These are phyloP conservation scores for Furcifer pardalis DNA, from an alignment of 2,797 vertebrate genomes.

Conservation along the genomic window DNA sequence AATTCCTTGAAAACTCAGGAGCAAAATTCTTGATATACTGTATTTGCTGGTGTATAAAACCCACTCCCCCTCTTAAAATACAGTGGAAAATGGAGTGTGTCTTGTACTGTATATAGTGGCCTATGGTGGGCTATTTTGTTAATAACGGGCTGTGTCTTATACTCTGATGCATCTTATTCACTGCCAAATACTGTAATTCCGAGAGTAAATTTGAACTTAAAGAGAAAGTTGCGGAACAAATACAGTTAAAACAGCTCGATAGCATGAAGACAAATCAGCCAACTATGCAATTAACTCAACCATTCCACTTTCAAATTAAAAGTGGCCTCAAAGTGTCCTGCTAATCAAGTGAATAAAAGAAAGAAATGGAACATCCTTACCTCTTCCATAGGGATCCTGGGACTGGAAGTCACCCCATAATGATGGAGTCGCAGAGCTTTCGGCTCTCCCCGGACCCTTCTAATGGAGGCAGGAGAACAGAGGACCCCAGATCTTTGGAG, in stretches of 20 bases:
- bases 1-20: conserved; percentile 13
- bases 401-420: conserved; percentile 72
- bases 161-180: too few species aligned
- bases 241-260: conserved; percentile 3
- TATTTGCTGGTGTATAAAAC: too few species aligned
- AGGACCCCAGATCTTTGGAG: conserved; percentile 70
- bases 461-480: conserved; percentile 69
- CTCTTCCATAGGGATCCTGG: conserved; percentile 78
- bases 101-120: too few species aligned
- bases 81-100: too few species aligned
- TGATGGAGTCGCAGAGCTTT: conserved; percentile 72
- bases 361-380: conserved; percentile 76
- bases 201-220: conserved; percentile 5
- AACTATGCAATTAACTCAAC: conserved; percentile 35
- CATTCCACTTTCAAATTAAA: conserved; percentile 18
- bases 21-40: conserved; percentile 23
- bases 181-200: too few species aligned
- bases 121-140: too few species aligned
- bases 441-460: conserved; percentile 65
- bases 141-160: too few species aligned
- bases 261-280: conserved; percentile 9
- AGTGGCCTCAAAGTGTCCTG: not conserved
- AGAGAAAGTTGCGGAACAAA: not conserved
- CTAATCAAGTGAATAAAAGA: conserved; percentile 6
- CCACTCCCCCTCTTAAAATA: too few species aligned